Percentiles rank a stretch among this genome's conserved stretches.
Evolutionary conservation across 1,140 invertebrate genomes (phyloP).

Genomic region (Cecropterus lyciades): DNA sequence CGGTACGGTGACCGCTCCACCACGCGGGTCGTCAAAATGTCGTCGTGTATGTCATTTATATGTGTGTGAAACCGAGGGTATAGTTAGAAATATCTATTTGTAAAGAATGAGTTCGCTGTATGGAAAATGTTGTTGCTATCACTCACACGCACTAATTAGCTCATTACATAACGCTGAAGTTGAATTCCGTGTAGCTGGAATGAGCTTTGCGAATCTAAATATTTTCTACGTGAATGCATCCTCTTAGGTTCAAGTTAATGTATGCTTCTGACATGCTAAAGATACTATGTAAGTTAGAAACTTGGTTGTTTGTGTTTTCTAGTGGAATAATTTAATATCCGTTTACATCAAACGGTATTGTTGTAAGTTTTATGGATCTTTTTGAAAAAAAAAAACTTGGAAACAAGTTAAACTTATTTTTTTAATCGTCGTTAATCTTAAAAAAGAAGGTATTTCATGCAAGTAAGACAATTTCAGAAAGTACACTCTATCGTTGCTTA

Average conservation of each 20-base stretch:
- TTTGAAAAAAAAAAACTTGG: too few relatives aligned
- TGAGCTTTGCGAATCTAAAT: neutral
- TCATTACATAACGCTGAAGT: neutral
- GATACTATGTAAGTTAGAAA: neutral
- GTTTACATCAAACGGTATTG: neutral
- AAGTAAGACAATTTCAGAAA: too few relatives aligned
- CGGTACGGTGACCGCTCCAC: too few relatives aligned
- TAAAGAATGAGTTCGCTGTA: neutral
- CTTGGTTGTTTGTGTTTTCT: neutral
- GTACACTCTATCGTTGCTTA: too few relatives aligned
- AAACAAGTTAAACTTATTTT: too few relatives aligned
- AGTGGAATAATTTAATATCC: neutral
- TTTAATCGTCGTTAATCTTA: too few relatives aligned
- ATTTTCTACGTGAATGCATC: neutral
- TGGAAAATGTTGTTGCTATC: neutral
- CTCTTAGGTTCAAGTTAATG: neutral
- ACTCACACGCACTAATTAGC: neutral
- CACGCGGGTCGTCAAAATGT: too few relatives aligned
- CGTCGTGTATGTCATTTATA: too few relatives aligned
- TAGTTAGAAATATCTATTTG: too few relatives aligned
- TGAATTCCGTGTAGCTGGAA: neutral
- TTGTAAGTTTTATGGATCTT: too few relatives aligned
- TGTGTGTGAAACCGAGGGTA: too few relatives aligned
- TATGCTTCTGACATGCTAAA: neutral
- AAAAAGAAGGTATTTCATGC: too few relatives aligned